Conservation (phyloP, 2,113 vertebrate genomes). For the Caloenas nicobarica region DNA sequence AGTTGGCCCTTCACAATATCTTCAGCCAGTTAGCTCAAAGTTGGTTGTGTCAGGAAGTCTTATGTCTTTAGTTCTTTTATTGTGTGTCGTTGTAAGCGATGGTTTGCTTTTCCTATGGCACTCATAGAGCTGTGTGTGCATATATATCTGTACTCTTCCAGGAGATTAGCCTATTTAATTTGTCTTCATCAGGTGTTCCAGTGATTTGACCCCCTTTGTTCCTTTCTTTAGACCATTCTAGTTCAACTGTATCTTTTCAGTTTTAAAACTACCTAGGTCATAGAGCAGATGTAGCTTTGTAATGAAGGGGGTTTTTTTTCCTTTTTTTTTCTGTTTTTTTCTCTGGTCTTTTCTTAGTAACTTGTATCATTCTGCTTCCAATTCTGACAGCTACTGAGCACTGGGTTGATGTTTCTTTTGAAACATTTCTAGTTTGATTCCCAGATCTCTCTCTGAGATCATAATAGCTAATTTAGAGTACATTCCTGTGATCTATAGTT, state of each 20-base stretch:
- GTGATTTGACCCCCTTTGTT: neutral
- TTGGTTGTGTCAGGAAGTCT: neutral
- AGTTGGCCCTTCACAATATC: neutral
- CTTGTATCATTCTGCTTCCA: neutral
- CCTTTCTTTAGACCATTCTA: neutral
- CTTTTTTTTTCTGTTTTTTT: neutral
- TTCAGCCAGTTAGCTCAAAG: neutral
- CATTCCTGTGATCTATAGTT: neutral
- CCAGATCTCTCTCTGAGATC: neutral
- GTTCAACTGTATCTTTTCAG: neutral
- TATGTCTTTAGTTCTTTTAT: neutral
- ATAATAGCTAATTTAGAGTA: neutral
- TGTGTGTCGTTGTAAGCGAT: neutral
- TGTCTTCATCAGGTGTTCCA: neutral
- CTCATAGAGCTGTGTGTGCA: neutral
- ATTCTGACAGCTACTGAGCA: neutral
- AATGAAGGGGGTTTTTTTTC: neutral
- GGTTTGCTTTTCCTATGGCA: neutral
- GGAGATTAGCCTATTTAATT: neutral
- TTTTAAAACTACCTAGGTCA: neutral
- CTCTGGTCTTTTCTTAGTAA: conserved; percentile 24
- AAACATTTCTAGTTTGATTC: conserved; percentile 19
- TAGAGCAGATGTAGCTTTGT: neutral
- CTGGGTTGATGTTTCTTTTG: conserved; percentile 23
- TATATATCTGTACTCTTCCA: neutral